Evolutionary conservation across 2,888 invertebrate genomes (phyloP).

Genomic region (Caenorhabditis sp.): DNA sequence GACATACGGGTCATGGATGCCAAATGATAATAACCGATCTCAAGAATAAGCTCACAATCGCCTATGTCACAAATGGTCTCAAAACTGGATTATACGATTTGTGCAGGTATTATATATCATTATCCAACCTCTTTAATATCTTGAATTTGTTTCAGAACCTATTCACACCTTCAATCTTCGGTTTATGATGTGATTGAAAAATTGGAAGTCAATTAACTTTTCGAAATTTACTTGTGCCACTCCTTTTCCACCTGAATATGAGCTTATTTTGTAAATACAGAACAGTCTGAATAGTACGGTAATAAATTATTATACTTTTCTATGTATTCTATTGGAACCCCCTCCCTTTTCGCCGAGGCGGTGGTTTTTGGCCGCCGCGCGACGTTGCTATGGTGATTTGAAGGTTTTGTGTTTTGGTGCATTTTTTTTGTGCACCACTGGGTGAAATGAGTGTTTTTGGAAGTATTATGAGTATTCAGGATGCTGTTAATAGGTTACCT

Average conservation of each 20-base stretch:
- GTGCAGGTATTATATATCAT: slow-evolving; percentile 14
- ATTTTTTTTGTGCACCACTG: no score
- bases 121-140: background rate
- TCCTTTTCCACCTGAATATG: background rate
- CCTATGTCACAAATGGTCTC: slow-evolving; percentile 56
- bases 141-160: slow-evolving; percentile 26
- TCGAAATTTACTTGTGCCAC: background rate
- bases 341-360: no score
- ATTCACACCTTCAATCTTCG: slow-evolving; percentile 43
- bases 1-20: slow-evolving; percentile 60
- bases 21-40: slow-evolving; percentile 54
- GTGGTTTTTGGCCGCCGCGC: no score
- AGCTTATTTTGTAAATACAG: background rate
- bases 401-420: no score
- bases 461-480: slow-evolving; percentile 41
- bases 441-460: slow-evolving; percentile 43
- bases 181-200: slow-evolving; percentile 49
- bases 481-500: slow-evolving; percentile 43
- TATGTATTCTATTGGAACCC: no score
- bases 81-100: slow-evolving; percentile 53
- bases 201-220: slow-evolving; percentile 8
- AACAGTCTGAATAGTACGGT: no score
- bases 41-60: slow-evolving; percentile 45
- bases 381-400: background rate
- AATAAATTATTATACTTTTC: no score